Evolutionary conservation across 2,113 vertebrate species (phyloP).

Genomic region (Periophthalmodon schlosseri): DNA sequence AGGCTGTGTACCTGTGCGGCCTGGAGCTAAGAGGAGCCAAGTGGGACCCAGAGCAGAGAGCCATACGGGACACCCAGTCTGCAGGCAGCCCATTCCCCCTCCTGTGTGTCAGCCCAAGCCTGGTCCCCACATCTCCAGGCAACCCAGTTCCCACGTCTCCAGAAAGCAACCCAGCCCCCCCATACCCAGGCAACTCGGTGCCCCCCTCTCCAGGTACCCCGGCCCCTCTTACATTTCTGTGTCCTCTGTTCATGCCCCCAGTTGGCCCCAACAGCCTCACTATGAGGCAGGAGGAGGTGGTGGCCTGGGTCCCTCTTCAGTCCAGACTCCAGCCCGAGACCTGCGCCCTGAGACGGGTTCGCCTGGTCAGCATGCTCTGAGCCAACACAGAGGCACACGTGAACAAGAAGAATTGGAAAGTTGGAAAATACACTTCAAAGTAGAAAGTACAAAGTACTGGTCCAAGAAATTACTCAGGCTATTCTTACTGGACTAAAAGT

Average conservation of each 20-base stretch:
- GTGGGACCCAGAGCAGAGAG: constrained; percentile 72
- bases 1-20: constrained; percentile 73
- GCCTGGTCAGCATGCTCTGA: constrained; percentile 68
- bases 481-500: too few species aligned
- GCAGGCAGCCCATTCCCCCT: constrained; percentile 69
- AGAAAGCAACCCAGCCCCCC: too few species aligned
- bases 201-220: neutral
- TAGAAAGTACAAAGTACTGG: too few species aligned
- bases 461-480: too few species aligned
- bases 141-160: neutral
- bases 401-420: too few species aligned
- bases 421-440: too few species aligned
- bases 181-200: neutral
- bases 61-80: constrained; percentile 66
- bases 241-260: constrained; percentile 73
- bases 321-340: constrained; percentile 55
- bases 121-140: constrained; percentile 55
- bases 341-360: constrained; percentile 72
- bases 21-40: constrained; percentile 78
- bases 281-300: constrained; percentile 57
- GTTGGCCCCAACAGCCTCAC: neutral
- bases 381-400: neutral
- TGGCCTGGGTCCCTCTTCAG: constrained; percentile 70
- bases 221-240: constrained; percentile 46
- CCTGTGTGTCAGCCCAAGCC: constrained; percentile 56